Conservation (phyloP, 1,140 invertebrate species). For the Gerris buenoi region DNA sequence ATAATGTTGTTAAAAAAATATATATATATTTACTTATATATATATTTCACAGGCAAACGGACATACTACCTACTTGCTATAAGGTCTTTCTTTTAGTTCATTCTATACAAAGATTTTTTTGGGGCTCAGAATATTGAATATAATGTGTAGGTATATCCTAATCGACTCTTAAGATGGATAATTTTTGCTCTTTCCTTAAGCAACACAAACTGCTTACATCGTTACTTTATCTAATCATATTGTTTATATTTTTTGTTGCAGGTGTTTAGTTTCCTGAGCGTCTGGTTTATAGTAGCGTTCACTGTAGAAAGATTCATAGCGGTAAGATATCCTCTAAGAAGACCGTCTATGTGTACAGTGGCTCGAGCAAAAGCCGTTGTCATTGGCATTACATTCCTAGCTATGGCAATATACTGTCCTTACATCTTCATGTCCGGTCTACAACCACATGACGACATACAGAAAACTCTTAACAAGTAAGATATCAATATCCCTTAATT, state of each 20-base stretch:
- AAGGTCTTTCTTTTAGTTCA: too few species aligned
- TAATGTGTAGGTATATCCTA: too few species aligned
- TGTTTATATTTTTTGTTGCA: conserved; percentile 24
- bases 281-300: conserved; percentile 73
- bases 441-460: background rate
- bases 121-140: too few species aligned
- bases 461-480: background rate
- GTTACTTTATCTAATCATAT: background rate
- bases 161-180: too few species aligned
- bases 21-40: too few species aligned
- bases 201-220: background rate
- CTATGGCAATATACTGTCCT: conserved; percentile 43
- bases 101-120: too few species aligned
- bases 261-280: conserved; percentile 54
- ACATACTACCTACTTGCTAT: too few species aligned
- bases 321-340: conserved; percentile 53
- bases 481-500: too few species aligned
- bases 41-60: too few species aligned
- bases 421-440: conserved; percentile 38
- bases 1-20: too few species aligned
- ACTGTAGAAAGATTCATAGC: conserved; percentile 74
- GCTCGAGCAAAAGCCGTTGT: conserved; percentile 51
- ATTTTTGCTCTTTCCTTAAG: too few species aligned
- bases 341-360: conserved; percentile 64
- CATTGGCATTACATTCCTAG: conserved; percentile 33